Evolutionary conservation across 1,140 invertebrate species (phyloP).

Genomic region (Uloborus diversus): DNA sequence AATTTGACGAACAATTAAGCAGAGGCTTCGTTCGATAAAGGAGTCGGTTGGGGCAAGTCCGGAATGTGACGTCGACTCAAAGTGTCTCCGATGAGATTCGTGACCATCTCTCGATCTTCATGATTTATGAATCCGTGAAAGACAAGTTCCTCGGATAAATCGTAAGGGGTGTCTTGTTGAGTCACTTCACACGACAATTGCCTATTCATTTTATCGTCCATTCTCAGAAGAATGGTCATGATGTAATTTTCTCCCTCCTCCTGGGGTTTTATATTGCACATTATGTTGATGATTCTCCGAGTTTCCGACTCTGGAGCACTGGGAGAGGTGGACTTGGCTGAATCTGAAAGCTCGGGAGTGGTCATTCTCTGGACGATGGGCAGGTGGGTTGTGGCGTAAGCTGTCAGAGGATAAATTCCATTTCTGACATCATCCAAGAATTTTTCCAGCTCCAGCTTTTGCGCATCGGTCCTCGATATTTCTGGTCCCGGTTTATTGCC

Average conservation of each 20-base stretch:
- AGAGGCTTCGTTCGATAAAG: neutral
- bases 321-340: constrained; percentile 57
- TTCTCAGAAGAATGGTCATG: constrained; percentile 91
- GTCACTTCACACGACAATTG: constrained; percentile 93
- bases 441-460: constrained; percentile 91
- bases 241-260: constrained; percentile 64
- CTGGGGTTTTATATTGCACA: constrained; percentile 88
- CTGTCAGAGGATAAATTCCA: constrained; percentile 96
- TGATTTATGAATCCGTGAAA: constrained; percentile 97
- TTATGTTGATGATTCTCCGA: constrained; percentile 90
- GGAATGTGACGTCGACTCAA: constrained; percentile 50
- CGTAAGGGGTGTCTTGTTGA: constrained; percentile 80
- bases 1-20: no score
- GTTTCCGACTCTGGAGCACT: constrained; percentile 67
- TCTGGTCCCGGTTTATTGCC: constrained; percentile 68
- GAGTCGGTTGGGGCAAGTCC: constrained; percentile 15
- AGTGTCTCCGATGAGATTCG: constrained; percentile 55
- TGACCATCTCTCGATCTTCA: constrained; percentile 59
- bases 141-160: constrained; percentile 91
- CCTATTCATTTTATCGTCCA: constrained; percentile 99
- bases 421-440: constrained; percentile 98
- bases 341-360: constrained; percentile 63
- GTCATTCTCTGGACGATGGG: constrained; percentile 71
- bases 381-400: constrained; percentile 78
- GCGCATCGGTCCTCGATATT: constrained; percentile 76